phyloP scores from a whole-genome alignment of 2,888 invertebrate genomes.

The Mayetiola destructor region DNA sequence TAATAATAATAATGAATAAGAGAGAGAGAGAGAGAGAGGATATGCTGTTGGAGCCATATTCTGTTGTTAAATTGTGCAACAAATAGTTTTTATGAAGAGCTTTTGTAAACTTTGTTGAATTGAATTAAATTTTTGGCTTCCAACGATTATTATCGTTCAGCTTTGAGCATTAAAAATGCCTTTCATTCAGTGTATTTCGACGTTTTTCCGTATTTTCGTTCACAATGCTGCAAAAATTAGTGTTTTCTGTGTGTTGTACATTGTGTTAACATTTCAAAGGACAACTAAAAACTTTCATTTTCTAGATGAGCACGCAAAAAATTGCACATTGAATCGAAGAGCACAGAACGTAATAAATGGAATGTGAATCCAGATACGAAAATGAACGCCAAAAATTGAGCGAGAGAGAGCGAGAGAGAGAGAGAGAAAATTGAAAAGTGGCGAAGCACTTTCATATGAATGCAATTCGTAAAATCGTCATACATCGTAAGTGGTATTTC shows the following conservation, averaged over 20 bases:
- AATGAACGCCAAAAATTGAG: too few species aligned
- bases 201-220: background rate
- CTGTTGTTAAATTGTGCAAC: slow-evolving; percentile 8
- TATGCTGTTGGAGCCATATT: background rate
- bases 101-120: slow-evolving; percentile 3
- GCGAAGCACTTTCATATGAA: too few species aligned
- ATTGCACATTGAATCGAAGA: too few species aligned
- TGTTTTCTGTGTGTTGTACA: too few species aligned
- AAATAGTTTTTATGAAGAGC: slow-evolving; percentile 8
- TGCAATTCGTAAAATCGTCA: background rate
- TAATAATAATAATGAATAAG: background rate
- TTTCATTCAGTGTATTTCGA: background rate
- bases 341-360: too few species aligned
- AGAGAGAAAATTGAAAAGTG: background rate
- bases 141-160: background rate
- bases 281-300: too few species aligned
- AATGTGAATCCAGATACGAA: too few species aligned
- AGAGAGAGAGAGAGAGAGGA: background rate
- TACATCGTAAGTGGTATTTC: slow-evolving; percentile 5
- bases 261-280: too few species aligned
- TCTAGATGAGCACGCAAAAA: too few species aligned
- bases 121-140: slow-evolving; percentile 12
- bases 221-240: too few species aligned
- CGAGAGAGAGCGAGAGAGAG: background rate
- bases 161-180: background rate